Conservation (phyloP, 2,113 vertebrate species). For the Phoxinus phoxinus region DNA sequence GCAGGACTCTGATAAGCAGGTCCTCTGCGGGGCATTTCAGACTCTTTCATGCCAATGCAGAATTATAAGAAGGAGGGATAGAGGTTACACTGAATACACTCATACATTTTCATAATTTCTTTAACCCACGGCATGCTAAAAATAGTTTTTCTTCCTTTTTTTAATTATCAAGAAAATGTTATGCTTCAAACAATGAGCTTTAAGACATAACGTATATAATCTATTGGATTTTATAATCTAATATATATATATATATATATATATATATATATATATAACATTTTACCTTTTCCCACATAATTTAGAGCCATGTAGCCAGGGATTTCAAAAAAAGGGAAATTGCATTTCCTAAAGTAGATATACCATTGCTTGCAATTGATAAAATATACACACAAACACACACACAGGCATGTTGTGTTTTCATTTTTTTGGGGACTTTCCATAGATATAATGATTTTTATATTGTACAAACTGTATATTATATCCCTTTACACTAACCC, state of each 20-base stretch:
- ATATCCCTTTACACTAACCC: no score
- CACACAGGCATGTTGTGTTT: no score
- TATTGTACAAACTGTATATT: no score
- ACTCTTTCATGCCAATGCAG: background rate
- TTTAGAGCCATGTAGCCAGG: background rate
- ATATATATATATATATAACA: no score
- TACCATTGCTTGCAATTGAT: background rate
- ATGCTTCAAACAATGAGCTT: background rate
- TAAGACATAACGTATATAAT: background rate
- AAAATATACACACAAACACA: no score
- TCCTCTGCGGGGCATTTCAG: conserved; percentile 9
- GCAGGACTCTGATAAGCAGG: conserved; percentile 19
- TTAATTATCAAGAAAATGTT: background rate
- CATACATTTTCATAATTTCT: background rate
- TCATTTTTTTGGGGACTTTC: no score
- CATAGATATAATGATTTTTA: no score
- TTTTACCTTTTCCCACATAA: background rate
- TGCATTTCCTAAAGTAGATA: background rate
- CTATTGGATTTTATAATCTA: background rate
- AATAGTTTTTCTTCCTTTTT: background rate
- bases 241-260: no score
- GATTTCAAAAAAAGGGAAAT: background rate
- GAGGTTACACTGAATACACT: background rate
- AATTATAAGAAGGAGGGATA: background rate
- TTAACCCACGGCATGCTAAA: background rate